These are phyloP conservation scores for Serripes groenlandicus DNA, from an alignment of 2,888 invertebrate species.

Conservation along the genomic window DNA sequence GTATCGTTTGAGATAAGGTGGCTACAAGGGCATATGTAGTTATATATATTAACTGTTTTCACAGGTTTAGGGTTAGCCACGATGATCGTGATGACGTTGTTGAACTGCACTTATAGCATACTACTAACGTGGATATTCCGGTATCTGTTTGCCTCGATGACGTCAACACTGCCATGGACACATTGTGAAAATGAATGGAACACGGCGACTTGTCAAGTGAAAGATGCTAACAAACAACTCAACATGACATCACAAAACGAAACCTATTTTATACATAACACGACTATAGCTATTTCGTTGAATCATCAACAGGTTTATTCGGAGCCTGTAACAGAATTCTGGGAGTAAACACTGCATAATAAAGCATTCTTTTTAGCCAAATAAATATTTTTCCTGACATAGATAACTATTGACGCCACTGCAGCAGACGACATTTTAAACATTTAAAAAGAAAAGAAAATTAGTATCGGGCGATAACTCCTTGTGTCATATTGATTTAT, in stretches of 20 bases:
- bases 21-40: not conserved
- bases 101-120: conserved; percentile 1
- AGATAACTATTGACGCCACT: too few relatives aligned
- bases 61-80: not conserved
- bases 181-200: conserved; percentile 5
- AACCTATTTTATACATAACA: too few relatives aligned
- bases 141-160: not conserved
- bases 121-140: not conserved
- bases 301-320: not conserved
- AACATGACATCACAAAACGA: too few relatives aligned
- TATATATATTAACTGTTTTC: not conserved
- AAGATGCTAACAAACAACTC: too few relatives aligned
- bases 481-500: too few relatives aligned
- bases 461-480: too few relatives aligned
- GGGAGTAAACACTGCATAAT: conserved; percentile 1
- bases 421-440: too few relatives aligned
- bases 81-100: not conserved
- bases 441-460: too few relatives aligned
- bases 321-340: conserved; percentile 7
- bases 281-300: too few relatives aligned
- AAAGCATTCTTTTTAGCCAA: too few relatives aligned
- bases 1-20: not conserved
- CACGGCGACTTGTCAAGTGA: not conserved
- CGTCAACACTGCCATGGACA: not conserved
- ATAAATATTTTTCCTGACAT: too few relatives aligned